A percentile compares a stretch with the other conserved stretches of the same genome.
Conservation (phyloP, 2,888 invertebrate species). For the Ypsolopha scabrella region DNA sequence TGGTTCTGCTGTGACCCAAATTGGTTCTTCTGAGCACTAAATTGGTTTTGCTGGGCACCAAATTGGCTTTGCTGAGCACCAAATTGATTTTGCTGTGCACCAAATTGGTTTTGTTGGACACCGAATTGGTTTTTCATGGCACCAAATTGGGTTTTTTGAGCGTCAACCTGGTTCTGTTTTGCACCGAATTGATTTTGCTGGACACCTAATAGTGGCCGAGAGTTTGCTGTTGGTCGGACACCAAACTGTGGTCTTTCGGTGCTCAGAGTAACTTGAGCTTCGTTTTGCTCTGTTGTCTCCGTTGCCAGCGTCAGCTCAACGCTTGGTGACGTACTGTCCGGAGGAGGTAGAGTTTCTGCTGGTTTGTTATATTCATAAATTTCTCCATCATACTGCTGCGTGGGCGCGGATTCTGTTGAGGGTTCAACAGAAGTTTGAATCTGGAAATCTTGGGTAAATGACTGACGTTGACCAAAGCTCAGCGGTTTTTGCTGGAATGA, state of each 20-base stretch:
- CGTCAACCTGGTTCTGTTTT: not conserved
- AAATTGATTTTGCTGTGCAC: not conserved
- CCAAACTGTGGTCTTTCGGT: not conserved
- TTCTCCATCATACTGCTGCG: conserved; percentile 20
- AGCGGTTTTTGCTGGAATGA: not conserved
- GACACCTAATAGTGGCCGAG: not conserved
- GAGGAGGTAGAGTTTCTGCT: conserved; percentile 20
- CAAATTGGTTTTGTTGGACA: not conserved
- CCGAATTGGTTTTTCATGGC: not conserved
- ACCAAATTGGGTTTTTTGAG: no score
- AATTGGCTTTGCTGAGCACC: not conserved
- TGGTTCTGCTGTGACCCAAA: not conserved
- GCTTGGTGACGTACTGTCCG: conserved; percentile 13
- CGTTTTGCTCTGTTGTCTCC: not conserved
- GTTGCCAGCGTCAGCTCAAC: not conserved
- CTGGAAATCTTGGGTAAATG: conserved; percentile 2
- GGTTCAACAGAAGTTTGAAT: not conserved
- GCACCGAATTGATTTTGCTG: not conserved
- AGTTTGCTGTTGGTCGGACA: not conserved
- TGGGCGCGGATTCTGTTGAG: not conserved
- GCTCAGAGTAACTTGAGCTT: not conserved
- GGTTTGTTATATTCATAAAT: conserved; percentile 48
- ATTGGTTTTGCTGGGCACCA: not conserved
- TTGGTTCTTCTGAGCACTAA: not conserved
- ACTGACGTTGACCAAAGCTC: conserved; percentile 4